A percentile compares a stretch with the other conserved stretches of the same genome.
phyloP scores from a whole-genome alignment of 35 echinoderm and acorn worm species.

The Apostichopus californicus region DNA sequence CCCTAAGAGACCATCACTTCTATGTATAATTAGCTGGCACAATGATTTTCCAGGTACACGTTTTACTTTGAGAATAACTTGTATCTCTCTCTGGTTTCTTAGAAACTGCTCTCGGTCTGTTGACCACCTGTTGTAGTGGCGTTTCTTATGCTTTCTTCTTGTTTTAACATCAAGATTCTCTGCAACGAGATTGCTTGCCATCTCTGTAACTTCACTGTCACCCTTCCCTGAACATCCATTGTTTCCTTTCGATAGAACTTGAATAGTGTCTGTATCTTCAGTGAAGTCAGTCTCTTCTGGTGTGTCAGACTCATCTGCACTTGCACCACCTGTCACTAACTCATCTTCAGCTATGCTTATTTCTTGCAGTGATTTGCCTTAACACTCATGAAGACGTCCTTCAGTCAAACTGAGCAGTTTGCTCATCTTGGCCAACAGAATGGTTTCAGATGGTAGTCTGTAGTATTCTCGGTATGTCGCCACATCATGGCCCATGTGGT shows the following conservation, averaged over 20 bases:
- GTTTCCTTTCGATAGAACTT: too few relatives aligned
- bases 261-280: not conserved
- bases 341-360: constrained; percentile 14
- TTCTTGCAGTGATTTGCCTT: constrained; percentile 57
- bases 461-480: constrained; percentile 66
- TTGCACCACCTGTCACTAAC: not conserved
- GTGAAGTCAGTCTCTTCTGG: not conserved
- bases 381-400: constrained; percentile 58
- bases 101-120: not conserved
- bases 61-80: not conserved
- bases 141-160: not conserved
- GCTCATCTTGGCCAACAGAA: constrained; percentile 64
- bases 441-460: constrained; percentile 60
- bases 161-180: not conserved
- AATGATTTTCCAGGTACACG: constrained; percentile 1
- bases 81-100: not conserved
- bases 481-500: constrained; percentile 57
- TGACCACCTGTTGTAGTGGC: constrained; percentile 45
- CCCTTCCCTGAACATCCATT: too few relatives aligned
- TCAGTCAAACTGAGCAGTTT: constrained; percentile 52
- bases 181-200: not conserved
- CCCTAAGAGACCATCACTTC: constrained; percentile 16
- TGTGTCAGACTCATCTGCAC: constrained; percentile 8
- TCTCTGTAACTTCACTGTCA: too few relatives aligned
- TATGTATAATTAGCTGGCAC: not conserved